Base-by-base conservation (phyloP, 64 coral and sea anemone species). In the Stichodactyla mertensii region DNA sequence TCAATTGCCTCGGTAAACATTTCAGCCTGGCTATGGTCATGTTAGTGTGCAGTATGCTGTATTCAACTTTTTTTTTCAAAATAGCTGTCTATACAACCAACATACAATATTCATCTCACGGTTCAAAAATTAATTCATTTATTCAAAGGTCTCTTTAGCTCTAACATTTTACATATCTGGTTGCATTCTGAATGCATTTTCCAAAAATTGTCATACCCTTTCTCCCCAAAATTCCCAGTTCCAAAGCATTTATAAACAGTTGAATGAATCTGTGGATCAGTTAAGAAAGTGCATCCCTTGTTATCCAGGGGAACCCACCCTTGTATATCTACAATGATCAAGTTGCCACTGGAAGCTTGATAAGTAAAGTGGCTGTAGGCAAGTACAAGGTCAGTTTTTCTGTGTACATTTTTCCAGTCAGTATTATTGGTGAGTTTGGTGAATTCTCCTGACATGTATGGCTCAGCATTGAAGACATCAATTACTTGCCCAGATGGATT, bases 231-330 rank as follows among this genome's bases (percentile, higher is more conserved):
- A 86, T 98, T 98, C 13, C 96, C 96, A 24, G 92, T 98, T 51
- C 96, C 96, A 92, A 92, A 98, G 54, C 89, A 92, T 53, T 91
- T 86, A 64, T 98, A 92, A 26, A 88, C 88, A 31, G 78, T 77
- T 26, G 89, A 94, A 79, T 98, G 96, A 55, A 98, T 98, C 85
- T 98, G 96, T 58, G 96, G 96, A 82, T 98, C 96, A 26, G 96
- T 98, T 7, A 98, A 92, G 55, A 95, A 98, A n/a, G 86, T 95
- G 66, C 92, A 94, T 14, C 90, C 86, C 31, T 51, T 80, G 55
- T 95, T 82, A 24, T 95, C 85, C 16, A 18, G 57, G 0, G 92
- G 89, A 13, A 90, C 78, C 96, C 96, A 98, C 16, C 96, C 96
- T 85, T 98, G 96, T 83, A 94, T 94, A 52, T 98, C 96, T 0